Evolutionary conservation across 2,797 vertebrate genomes (phyloP).

Genomic region (Enteromius mattozi): DNA sequence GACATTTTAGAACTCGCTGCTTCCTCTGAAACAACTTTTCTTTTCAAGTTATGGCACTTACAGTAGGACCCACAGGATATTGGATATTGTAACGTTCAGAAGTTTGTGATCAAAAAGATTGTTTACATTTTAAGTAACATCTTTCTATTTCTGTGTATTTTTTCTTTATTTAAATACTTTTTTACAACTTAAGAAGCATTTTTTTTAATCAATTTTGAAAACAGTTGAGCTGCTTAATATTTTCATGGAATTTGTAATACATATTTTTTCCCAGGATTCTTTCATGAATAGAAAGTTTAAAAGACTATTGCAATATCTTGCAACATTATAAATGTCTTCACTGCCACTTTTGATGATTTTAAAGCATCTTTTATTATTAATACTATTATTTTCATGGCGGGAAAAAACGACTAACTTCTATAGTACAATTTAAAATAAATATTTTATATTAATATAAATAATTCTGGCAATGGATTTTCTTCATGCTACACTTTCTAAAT

Average conservation of each 20-base stretch:
- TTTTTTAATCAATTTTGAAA: not conserved
- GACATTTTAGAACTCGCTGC: not conserved
- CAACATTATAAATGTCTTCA: not conserved
- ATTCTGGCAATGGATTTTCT: not conserved
- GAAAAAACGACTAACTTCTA: not conserved
- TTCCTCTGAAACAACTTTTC: not conserved
- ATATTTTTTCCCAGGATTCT: not conserved
- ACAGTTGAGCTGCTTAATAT: not conserved
- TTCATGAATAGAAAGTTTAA: not conserved
- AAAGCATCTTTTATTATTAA: not conserved
- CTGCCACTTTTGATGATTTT: not conserved
- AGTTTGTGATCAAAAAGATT: not conserved
- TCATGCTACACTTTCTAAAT: not conserved
- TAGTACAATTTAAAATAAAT: not conserved
- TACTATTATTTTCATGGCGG: not conserved
- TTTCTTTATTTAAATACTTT: not conserved
- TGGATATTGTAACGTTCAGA: not conserved
- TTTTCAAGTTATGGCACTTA: not conserved
- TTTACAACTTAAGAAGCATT: not conserved
- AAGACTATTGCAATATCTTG: not conserved
- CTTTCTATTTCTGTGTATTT: not conserved
- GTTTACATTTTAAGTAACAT: not conserved
- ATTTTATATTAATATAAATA: not conserved
- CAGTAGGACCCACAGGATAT: not conserved
- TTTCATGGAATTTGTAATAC: not conserved